Evolutionary conservation across 2,113 vertebrate genomes (phyloP).

Genomic region (Promerops cafer): DNA sequence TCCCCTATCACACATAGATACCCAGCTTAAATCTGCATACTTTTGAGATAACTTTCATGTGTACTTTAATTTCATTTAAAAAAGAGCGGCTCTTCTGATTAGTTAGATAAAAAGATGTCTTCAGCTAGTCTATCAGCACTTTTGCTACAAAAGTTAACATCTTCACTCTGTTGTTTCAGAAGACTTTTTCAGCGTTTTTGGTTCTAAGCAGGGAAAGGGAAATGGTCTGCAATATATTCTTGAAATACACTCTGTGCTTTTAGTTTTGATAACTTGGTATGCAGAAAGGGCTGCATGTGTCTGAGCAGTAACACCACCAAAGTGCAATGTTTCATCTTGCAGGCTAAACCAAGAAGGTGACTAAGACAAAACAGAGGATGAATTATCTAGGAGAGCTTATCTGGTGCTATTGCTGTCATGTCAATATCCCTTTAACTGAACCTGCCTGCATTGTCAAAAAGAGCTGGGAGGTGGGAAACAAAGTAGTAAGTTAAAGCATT

Average conservation of each 20-base stretch:
- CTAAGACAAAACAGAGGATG: background rate
- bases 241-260: fast-evolving
- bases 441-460: background rate
- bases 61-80: background rate
- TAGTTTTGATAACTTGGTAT: background rate
- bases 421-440: background rate
- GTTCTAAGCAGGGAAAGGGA: background rate
- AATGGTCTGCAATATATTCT: background rate
- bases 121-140: background rate
- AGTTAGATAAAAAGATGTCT: background rate
- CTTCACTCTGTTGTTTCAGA: background rate
- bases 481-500: background rate
- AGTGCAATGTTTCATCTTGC: background rate
- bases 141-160: fast-evolving
- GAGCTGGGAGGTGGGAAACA: background rate
- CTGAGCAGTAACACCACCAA: fast-evolving
- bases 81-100: fast-evolving
- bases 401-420: background rate
- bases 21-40: background rate
- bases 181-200: background rate
- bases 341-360: background rate
- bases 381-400: background rate
- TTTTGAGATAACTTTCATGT: background rate
- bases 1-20: fast-evolving
- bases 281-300: fast-evolving